A percentile compares a stretch with the other conserved stretches of the same genome.
Evolutionary conservation across 2,797 vertebrate genomes (phyloP).

Genomic region (Acropternis orthonyx): DNA sequence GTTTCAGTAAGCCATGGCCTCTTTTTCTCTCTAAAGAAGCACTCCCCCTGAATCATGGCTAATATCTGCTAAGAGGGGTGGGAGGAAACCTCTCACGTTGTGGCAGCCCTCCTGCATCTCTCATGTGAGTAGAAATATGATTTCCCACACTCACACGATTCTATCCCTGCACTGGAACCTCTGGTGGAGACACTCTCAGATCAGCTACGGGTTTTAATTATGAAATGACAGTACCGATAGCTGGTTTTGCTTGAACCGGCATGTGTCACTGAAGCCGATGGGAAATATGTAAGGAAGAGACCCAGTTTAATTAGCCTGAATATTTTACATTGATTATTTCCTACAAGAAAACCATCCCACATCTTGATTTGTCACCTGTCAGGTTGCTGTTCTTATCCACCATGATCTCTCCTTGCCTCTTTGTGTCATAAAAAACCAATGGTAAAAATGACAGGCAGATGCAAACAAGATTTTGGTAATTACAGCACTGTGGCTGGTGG

Average conservation of each 20-base stretch:
- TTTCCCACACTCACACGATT: not conserved
- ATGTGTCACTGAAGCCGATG: slow-evolving; percentile 59
- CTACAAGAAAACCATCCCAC: slow-evolving; percentile 57
- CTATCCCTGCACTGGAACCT: not conserved
- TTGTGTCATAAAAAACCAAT: slow-evolving; percentile 60
- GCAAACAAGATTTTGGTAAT: slow-evolving; percentile 77
- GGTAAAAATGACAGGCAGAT: slow-evolving; percentile 69
- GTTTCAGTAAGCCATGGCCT: not conserved
- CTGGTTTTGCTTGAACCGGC: slow-evolving; percentile 63
- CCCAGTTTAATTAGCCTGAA: slow-evolving; percentile 76
- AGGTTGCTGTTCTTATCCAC: slow-evolving; percentile 66
- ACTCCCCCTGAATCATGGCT: not conserved
- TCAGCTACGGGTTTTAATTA: slow-evolving; percentile 71
- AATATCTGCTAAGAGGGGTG: not conserved
- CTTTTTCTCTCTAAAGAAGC: not conserved
- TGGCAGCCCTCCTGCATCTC: not conserved
- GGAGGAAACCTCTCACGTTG: not conserved
- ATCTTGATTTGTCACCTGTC: slow-evolving; percentile 65
- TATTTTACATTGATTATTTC: slow-evolving; percentile 67
- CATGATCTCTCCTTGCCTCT: slow-evolving; percentile 45
- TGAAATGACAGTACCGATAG: slow-evolving; percentile 48
- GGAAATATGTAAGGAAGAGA: slow-evolving; percentile 65
- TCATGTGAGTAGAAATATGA: not conserved
- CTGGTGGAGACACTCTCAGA: slow-evolving; percentile 4
- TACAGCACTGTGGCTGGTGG: slow-evolving; percentile 67